These are phyloP conservation scores for Acropternis orthonyx DNA, from an alignment of 2,797 vertebrate species.

Conservation along the genomic window DNA sequence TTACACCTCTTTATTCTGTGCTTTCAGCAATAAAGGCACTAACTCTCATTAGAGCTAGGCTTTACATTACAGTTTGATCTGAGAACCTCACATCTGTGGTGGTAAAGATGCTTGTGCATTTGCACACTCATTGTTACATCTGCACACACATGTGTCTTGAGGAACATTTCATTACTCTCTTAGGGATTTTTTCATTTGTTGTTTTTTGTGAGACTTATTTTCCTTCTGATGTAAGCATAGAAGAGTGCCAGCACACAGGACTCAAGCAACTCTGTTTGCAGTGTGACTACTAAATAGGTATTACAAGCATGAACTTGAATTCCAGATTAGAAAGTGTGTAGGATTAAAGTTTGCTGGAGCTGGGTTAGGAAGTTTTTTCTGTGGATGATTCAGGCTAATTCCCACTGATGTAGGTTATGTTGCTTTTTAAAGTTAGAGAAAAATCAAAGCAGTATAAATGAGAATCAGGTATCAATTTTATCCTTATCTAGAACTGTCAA, in stretches of 20 bases:
- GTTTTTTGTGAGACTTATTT: neutral
- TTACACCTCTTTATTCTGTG: neutral
- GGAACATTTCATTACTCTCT: neutral
- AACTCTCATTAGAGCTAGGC: neutral
- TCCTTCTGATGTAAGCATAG: neutral
- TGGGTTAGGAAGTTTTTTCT: neutral
- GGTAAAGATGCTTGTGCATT: neutral
- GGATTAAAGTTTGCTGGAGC: neutral
- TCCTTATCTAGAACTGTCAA: neutral
- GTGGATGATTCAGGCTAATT: neutral
- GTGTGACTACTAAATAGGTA: neutral
- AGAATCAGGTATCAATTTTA: neutral
- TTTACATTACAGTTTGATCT: neutral
- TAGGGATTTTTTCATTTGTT: neutral
- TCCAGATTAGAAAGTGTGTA: neutral
- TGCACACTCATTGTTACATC: neutral
- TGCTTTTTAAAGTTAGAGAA: neutral
- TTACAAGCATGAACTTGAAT: neutral
- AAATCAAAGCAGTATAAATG: neutral
- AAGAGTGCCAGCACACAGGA: neutral
- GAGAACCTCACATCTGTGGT: neutral
- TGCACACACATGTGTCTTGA: neutral
- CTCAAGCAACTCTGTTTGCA: neutral
- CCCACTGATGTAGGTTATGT: neutral
- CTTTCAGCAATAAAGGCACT: neutral